Evolutionary conservation across 2,888 invertebrate genomes (phyloP).

Genomic region (Invenusta paracnida): DNA sequence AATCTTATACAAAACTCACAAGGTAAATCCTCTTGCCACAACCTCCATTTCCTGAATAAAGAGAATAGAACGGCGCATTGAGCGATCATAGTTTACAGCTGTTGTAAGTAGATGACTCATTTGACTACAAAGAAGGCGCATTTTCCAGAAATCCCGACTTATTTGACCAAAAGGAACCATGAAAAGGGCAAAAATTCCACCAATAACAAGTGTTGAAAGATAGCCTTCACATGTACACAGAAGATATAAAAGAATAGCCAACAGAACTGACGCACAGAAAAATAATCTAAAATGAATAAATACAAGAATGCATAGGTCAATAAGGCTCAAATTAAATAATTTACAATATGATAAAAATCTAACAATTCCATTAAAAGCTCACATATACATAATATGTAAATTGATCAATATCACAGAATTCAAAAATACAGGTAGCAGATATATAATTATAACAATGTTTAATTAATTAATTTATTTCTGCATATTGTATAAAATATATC

Average conservation of each 20-base stretch:
- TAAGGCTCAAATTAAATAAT: too few relatives aligned
- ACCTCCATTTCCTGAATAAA: conserved; percentile 28
- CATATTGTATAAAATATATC: too few relatives aligned
- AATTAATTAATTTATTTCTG: too few relatives aligned
- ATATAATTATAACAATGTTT: too few relatives aligned
- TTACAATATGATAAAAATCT: too few relatives aligned
- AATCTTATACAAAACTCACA: not conserved
- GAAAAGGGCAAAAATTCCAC: not conserved
- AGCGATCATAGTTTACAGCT: not conserved
- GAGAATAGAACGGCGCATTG: not conserved
- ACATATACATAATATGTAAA: too few relatives aligned
- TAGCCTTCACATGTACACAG: not conserved
- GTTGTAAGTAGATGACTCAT: not conserved
- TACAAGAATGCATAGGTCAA: too few relatives aligned
- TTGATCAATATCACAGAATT: too few relatives aligned
- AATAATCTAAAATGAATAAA: too few relatives aligned
- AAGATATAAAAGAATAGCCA: not conserved
- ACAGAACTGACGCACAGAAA: too few relatives aligned
- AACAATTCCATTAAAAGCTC: not conserved
- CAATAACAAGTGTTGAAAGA: not conserved
- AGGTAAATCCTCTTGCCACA: conserved; percentile 23
- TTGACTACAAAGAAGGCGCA: not conserved
- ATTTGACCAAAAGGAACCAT: not conserved
- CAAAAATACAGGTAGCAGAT: too few relatives aligned
- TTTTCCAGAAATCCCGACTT: not conserved